phyloP scores from a whole-genome alignment of 2,113 vertebrate species.

The Parus major region DNA sequence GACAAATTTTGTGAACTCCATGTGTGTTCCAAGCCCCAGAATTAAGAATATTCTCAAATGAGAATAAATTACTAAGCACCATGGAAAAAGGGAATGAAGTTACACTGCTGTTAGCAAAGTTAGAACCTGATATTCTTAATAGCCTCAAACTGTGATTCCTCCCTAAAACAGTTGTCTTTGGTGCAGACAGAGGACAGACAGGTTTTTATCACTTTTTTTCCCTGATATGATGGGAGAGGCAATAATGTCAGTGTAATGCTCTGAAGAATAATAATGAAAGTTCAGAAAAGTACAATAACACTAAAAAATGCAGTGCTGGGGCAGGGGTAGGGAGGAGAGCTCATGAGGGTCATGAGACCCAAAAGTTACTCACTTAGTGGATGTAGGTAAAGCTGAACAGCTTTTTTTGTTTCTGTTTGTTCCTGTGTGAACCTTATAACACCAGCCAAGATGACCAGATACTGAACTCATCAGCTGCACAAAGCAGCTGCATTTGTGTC shows the following conservation, averaged over 20 bases:
- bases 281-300: background rate
- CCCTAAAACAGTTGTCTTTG: background rate
- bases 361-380: background rate
- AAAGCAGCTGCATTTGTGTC: background rate
- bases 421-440: background rate
- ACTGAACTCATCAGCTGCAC: background rate
- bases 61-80: background rate
- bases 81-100: constrained; percentile 1
- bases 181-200: background rate
- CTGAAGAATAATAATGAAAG: background rate
- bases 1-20: background rate
- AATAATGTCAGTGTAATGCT: background rate
- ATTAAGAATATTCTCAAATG: background rate
- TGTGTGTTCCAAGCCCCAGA: background rate
- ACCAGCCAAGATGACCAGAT: background rate
- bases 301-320: background rate
- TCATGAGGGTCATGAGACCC: background rate
- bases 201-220: background rate
- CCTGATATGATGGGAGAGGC: background rate
- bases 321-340: background rate
- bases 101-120: background rate
- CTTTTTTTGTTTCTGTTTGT: background rate
- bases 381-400: background rate
- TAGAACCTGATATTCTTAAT: constrained; percentile 10
- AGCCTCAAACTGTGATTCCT: background rate